Conservation (phyloP, 2,888 invertebrate species). For the Diarsia rubi region DNA sequence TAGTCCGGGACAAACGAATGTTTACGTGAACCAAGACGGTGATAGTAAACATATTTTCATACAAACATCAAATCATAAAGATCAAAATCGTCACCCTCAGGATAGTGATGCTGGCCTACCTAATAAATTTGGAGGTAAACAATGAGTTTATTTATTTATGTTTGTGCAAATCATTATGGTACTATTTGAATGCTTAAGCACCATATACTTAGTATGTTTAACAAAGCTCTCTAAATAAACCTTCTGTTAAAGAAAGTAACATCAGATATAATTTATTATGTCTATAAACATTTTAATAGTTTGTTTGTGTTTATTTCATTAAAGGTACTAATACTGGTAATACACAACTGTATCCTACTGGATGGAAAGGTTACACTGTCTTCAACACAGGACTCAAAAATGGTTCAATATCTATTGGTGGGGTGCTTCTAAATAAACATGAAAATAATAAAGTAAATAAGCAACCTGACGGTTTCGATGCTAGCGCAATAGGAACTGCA, state of each 20-base stretch:
- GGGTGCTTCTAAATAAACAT: slow-evolving; percentile 1
- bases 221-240: neutral
- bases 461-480: neutral
- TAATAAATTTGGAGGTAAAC: slow-evolving; percentile 27
- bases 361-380: neutral
- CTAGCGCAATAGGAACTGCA: neutral
- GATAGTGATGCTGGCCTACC: neutral
- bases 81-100: neutral
- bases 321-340: slow-evolving; percentile 16
- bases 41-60: neutral
- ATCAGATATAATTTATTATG: neutral
- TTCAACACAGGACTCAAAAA: neutral
- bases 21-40: neutral
- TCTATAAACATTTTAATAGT: slow-evolving; percentile 11
- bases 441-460: slow-evolving; percentile 8
- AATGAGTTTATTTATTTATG: neutral
- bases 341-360: slow-evolving; percentile 10
- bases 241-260: neutral
- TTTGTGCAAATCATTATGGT: neutral
- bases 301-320: slow-evolving; percentile 23
- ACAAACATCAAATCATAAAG: neutral
- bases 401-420: slow-evolving; percentile 13
- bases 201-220: neutral
- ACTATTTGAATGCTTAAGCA: neutral
- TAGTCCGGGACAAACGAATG: neutral